Evolutionary conservation across 1,140 invertebrate species (phyloP).

Genomic region (Heterodera schachtii): DNA sequence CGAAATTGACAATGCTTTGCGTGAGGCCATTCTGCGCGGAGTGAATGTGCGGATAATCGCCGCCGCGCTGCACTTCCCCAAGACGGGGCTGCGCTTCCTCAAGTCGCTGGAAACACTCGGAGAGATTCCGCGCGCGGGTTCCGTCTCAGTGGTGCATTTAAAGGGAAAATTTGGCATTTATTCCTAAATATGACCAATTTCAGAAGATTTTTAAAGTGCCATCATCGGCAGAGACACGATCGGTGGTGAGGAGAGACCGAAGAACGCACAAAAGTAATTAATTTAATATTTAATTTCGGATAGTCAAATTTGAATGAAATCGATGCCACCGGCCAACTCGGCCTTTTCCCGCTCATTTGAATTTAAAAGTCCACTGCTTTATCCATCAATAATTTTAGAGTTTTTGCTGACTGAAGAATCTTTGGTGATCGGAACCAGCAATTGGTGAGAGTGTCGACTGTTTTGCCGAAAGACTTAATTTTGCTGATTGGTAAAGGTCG

Average conservation of each 20-base stretch:
- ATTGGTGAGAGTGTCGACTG: neutral
- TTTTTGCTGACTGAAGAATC: conserved; percentile 94
- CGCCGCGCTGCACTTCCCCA: conserved; percentile 86
- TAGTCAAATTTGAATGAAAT: too few species aligned
- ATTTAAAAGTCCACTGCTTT: too few species aligned
- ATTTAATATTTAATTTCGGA: neutral
- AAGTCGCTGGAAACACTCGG: conserved; percentile 78
- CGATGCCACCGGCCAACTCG: too few species aligned
- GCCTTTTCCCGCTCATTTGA: too few species aligned
- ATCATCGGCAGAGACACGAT: conserved; percentile 77
- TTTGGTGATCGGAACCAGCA: conserved; percentile 80
- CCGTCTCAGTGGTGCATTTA: conserved; percentile 54
- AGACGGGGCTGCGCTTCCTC: conserved; percentile 78
- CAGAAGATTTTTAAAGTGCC: conserved; percentile 70
- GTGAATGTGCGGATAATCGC: conserved; percentile 80
- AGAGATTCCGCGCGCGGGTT: conserved; percentile 56
- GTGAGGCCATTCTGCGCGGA: conserved; percentile 77
- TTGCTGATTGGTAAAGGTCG: conserved; percentile 71
- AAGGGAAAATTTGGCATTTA: too few species aligned
- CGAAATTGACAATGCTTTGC: conserved; percentile 84
- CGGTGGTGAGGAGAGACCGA: conserved; percentile 81
- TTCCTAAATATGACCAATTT: conserved; percentile 7
- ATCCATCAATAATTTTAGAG: conserved; percentile 66
- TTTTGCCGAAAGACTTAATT: neutral
- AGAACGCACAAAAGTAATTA: conserved; percentile 86